phyloP scores from a whole-genome alignment of 2,888 invertebrate species.

The Ditula angustiorana region DNA sequence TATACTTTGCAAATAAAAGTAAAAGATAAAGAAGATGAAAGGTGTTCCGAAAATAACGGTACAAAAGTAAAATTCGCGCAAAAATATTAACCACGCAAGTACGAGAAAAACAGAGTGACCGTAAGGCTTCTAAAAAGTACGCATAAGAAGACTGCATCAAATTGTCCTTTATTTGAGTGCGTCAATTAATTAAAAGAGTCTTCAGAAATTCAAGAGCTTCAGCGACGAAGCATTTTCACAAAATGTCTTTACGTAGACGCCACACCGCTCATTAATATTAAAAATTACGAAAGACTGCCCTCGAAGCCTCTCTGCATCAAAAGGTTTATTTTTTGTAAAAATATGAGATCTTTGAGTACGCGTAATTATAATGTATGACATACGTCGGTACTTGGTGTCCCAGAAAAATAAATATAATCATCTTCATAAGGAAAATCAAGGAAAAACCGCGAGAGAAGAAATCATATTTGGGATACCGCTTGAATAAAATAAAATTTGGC shows the following conservation, averaged over 20 bases:
- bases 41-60: no score
- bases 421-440: slow-evolving; percentile 12
- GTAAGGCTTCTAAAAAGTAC: not conserved
- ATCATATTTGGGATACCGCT: slow-evolving; percentile 19
- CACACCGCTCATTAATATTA: not conserved
- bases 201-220: not conserved
- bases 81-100: no score
- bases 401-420: slow-evolving; percentile 8
- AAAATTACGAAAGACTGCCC: not conserved
- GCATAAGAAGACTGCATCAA: not conserved
- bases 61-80: no score
- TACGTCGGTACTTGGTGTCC: not conserved
- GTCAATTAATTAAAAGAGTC: not conserved
- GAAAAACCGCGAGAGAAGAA: not conserved
- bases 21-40: no score
- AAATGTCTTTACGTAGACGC: not conserved
- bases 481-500: slow-evolving; percentile 19
- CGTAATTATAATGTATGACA: not conserved
- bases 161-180: not conserved
- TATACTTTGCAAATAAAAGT: no score
- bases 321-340: not conserved
- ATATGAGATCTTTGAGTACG: not conserved
- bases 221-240: not conserved
- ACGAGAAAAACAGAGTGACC: no score
- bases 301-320: not conserved